Evolutionary conservation across 35 echinoderm and acorn worm genomes (phyloP), one percentile per base, ranked within the genome.

Genomic region (Apostichopus japonicus): DNA sequence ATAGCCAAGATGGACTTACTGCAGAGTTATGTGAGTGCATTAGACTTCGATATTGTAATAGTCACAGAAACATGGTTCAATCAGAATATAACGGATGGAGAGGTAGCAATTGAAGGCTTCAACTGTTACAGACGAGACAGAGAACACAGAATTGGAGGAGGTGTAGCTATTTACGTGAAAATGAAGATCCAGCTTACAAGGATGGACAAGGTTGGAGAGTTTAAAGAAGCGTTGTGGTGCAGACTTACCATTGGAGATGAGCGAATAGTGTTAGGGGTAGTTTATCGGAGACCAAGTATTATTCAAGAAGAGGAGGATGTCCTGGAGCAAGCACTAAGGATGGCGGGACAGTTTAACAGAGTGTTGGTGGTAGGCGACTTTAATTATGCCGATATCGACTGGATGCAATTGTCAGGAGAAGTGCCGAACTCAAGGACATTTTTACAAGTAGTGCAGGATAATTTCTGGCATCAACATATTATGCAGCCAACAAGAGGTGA

Each of bases 51-150:
- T 72, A 72, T 70, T 17, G 52, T 70, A 23, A 52, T 80, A 33
- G 91, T 92, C 4, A 92, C 58, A 53, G 80, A 82, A 92, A 83
- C 91, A 52, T 92, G 91, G 91, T 80, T 83, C 10, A 92, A 82
- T 24, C 27, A 92, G 16, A 78, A 75, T 84, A 80, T 84, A 15
- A 70, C 80, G 71, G 79, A 61, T 92, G 79, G 78, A 33, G 79
- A 92, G 75, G 25, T 92, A 55, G 51, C 16, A 33, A 80, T 72
- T 54, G 22, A 80, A 71, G 91, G 59, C 53, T 92, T 25, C 27
- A 5, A 92, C 4, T 77, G 72, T 13, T 79, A 56, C 24, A 92
- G 90, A 24, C 55, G 62, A n/a, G 76, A 92, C 23, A 92, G 90
- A 56, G 10, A 61, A 78, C 6, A 57, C 0, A 79, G 62, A 55